A percentile compares a stretch with the other conserved stretches of the same genome.
Evolutionary conservation across 2,797 vertebrate genomes (phyloP).

Genomic region (Tokudaia tokunoshimensis): DNA sequence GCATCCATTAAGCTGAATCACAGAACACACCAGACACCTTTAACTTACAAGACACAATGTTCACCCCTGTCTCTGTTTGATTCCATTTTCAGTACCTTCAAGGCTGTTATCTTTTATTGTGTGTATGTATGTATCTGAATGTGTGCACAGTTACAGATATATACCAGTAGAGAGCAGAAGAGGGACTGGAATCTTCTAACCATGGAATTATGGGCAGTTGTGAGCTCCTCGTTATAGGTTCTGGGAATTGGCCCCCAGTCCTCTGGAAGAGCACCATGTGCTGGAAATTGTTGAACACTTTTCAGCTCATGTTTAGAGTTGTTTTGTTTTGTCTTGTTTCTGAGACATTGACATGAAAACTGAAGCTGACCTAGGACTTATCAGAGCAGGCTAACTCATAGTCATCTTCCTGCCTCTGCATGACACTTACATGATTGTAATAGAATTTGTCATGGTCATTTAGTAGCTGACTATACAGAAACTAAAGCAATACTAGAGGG

Average conservation of each 20-base stretch:
- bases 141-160: neutral
- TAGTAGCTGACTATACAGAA: conserved; percentile 21
- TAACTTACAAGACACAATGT: neutral
- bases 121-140: neutral
- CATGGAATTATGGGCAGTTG: neutral
- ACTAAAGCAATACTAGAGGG: neutral
- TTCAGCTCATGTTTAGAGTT: neutral
- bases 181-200: neutral
- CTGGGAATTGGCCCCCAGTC: neutral
- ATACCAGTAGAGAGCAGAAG: neutral
- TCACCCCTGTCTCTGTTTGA: neutral
- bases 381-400: no score
- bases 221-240: neutral
- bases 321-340: neutral
- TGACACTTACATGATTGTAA: neutral
- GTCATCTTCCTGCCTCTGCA: no score
- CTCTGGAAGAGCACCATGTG: neutral
- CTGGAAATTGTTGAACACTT: neutral
- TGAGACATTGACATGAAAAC: neutral
- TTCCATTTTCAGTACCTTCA: neutral
- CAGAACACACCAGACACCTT: neutral
- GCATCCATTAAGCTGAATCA: neutral
- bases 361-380: neutral
- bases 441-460: neutral
- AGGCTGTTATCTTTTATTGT: neutral